phyloP scores from a whole-genome alignment of 2,888 invertebrate species.

The Caenorhabditis panamensis region DNA sequence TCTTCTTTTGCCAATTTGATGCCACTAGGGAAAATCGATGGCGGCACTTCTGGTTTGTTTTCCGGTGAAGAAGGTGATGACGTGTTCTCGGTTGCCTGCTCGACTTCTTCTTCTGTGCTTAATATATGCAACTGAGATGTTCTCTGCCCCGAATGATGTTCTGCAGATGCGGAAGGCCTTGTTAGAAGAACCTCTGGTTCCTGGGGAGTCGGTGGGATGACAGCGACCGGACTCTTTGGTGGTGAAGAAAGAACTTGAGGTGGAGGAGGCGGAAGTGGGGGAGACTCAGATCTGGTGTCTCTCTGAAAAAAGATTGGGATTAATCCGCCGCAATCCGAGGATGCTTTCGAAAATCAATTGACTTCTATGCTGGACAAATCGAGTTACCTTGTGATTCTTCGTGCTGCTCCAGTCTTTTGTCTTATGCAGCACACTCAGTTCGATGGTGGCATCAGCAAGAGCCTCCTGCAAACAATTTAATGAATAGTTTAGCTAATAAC shows the following conservation, averaged over 20 bases:
- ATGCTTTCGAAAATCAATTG: constrained; percentile 32
- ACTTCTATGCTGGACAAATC: constrained; percentile 2
- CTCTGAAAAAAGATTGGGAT: constrained; percentile 20
- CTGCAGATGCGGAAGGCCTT: constrained; percentile 16
- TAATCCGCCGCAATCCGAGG: background rate
- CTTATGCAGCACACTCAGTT: constrained; percentile 62
- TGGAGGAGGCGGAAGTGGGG: constrained; percentile 59
- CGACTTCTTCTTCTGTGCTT: constrained; percentile 57
- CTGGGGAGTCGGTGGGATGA: constrained; percentile 28
- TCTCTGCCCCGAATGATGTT: constrained; percentile 32
- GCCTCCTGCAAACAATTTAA: constrained; percentile 59
- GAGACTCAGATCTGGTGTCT: constrained; percentile 48
- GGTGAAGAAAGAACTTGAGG: constrained; percentile 54
- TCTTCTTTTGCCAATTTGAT: constrained; percentile 47
- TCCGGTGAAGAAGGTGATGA: constrained; percentile 45
- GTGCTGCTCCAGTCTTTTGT: constrained; percentile 66
- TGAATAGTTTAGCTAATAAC: background rate
- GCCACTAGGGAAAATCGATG: constrained; percentile 58
- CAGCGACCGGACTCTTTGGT: constrained; percentile 39
- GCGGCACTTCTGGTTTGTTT: constrained; percentile 57
- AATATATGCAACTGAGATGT: constrained; percentile 57
- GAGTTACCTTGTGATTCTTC: constrained; percentile 52
- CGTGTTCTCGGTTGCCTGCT: constrained; percentile 34
- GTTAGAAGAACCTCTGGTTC: constrained; percentile 14
- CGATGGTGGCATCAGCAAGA: constrained; percentile 65